phyloP scores from a whole-genome alignment of 2,797 vertebrate genomes.

The Dendrocincla fuliginosa region DNA sequence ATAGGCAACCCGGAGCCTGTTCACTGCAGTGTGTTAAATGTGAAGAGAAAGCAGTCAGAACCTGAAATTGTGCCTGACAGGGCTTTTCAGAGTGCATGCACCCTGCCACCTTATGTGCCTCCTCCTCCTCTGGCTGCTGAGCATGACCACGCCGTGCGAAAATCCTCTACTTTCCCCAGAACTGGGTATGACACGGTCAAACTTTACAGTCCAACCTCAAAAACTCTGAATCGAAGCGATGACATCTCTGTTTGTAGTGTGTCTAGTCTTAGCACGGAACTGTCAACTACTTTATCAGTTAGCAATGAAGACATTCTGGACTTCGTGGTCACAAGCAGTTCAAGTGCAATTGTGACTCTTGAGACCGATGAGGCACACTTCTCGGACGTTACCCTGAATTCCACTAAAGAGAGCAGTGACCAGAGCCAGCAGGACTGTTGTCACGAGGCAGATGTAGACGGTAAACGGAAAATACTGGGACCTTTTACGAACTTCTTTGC shows the following conservation, averaged over 20 bases:
- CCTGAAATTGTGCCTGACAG: constrained; percentile 50
- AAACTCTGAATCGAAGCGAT: constrained; percentile 82
- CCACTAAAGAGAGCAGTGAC: constrained; percentile 56
- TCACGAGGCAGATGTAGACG: constrained; percentile 66
- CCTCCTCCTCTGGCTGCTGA: not conserved
- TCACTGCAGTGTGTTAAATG: constrained; percentile 61
- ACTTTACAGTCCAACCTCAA: constrained; percentile 78
- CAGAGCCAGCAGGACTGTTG: not conserved
- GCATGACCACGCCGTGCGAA: constrained; percentile 70
- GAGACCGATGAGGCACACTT: constrained; percentile 84
- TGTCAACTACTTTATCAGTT: constrained; percentile 84
- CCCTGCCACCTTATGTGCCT: constrained; percentile 22
- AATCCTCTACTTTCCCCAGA: constrained; percentile 89
- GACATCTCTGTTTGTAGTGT: constrained; percentile 88
- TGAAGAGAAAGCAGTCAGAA: constrained; percentile 67
- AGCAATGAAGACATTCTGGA: constrained; percentile 91
- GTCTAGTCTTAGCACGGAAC: constrained; percentile 92
- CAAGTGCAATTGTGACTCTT: constrained; percentile 91
- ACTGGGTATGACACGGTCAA: constrained; percentile 83
- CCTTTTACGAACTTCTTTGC: constrained; percentile 85
- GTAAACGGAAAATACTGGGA: constrained; percentile 77
- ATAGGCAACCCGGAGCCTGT: constrained; percentile 86
- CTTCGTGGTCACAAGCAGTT: constrained; percentile 89
- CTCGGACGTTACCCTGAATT: constrained; percentile 80
- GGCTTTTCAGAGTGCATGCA: constrained; percentile 66